These are phyloP conservation scores for Saccopteryx bilineata DNA, from an alignment of 2,113 vertebrate genomes.

Conservation along the genomic window DNA sequence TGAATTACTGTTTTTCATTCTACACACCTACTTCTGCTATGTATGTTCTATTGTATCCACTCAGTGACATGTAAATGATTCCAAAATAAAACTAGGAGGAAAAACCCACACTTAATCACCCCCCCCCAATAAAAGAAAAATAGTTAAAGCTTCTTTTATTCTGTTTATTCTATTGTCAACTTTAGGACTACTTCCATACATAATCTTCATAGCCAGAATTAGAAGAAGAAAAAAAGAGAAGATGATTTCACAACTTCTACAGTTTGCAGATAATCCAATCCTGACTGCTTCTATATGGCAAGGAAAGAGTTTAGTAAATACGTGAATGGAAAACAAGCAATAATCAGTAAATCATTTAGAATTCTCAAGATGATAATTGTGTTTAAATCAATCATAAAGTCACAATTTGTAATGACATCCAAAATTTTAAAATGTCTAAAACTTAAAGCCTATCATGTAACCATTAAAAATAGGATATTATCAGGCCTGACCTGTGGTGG, in stretches of 20 bases:
- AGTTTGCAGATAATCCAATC: neutral
- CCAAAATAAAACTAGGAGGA: neutral
- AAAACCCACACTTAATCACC: neutral
- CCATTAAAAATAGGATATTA: neutral
- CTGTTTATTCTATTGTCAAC: neutral
- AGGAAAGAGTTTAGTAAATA: neutral
- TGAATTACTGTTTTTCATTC: neutral
- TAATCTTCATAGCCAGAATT: neutral
- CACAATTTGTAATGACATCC: slow-evolving; percentile 47
- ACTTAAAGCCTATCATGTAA: neutral
- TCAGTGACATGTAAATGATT: neutral
- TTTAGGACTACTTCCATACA: neutral
- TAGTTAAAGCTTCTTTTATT: neutral
- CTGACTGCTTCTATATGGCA: neutral
- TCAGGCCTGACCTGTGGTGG: too few species aligned
- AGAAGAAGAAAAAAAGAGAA: neutral
- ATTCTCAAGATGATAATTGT: slow-evolving; percentile 25
- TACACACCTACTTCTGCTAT: neutral
- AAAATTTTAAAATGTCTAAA: slow-evolving; percentile 60
- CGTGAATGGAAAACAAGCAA: slow-evolving; percentile 33
- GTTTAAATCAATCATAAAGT: slow-evolving; percentile 47
- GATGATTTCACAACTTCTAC: neutral
- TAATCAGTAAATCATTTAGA: slow-evolving; percentile 19
- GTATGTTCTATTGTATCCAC: neutral
- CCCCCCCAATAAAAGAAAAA: neutral